Evolutionary conservation across 2,113 vertebrate genomes (phyloP).

Genomic region (Calypte anna): DNA sequence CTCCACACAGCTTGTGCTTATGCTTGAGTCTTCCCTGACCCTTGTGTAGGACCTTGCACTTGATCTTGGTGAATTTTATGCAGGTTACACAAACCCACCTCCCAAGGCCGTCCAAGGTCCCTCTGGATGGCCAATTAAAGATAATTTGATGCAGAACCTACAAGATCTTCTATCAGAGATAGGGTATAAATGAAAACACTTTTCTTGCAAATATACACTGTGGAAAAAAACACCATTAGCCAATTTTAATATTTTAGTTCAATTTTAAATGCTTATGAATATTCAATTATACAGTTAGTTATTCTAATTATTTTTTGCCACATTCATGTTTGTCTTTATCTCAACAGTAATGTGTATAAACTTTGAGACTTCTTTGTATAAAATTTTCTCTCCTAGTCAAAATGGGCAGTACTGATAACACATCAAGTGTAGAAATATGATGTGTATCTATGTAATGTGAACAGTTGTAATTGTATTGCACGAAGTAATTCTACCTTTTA

Average conservation of each 20-base stretch:
- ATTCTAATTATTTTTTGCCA: neutral
- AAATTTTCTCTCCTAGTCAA: neutral
- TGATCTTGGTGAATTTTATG: too few relatives aligned
- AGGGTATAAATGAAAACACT: neutral
- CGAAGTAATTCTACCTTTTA: neutral
- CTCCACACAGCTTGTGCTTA: too few relatives aligned
- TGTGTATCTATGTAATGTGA: accelerated
- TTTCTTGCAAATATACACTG: neutral
- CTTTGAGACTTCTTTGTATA: accelerated
- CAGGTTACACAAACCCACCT: too few relatives aligned
- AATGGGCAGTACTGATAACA: neutral
- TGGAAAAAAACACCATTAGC: neutral
- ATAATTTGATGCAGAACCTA: neutral
- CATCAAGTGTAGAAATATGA: neutral
- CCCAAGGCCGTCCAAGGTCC: too few relatives aligned
- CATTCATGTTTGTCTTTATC: neutral
- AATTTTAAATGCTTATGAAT: neutral
- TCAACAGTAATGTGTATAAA: neutral
- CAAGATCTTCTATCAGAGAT: neutral
- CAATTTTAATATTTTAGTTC: neutral
- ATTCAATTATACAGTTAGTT: neutral
- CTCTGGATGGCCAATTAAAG: too few relatives aligned
- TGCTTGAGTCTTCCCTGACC: too few relatives aligned
- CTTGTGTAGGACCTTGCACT: too few relatives aligned
- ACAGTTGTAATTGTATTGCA: neutral